Conservation (phyloP, 2,113 vertebrate species). For the Gopherus evgoodei region DNA sequence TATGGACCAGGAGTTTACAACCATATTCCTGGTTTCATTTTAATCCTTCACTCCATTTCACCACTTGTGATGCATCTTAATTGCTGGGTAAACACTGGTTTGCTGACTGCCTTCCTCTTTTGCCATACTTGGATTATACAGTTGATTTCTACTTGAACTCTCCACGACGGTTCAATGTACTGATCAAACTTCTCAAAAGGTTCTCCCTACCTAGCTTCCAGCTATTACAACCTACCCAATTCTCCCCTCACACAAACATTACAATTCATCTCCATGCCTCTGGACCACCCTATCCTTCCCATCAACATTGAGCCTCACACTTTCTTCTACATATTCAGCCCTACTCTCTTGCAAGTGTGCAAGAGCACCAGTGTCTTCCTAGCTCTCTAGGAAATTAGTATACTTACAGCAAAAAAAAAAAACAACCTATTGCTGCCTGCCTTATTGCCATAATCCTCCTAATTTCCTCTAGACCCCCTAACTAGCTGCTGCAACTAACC, state of each 20-base stretch:
- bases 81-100: background rate
- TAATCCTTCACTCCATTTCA: background rate
- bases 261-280: background rate
- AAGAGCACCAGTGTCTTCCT: background rate
- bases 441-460: background rate
- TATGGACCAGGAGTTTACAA: background rate
- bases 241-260: background rate
- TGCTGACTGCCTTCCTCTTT: background rate
- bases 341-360: background rate
- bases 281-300: background rate
- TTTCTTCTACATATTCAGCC: background rate
- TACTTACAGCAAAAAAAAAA: background rate
- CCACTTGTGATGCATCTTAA: background rate
- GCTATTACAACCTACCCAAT: background rate
- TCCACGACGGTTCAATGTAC: background rate
- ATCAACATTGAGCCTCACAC: background rate
- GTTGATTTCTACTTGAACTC: background rate
- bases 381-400: background rate
- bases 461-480: background rate
- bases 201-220: background rate
- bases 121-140: fast-evolving
- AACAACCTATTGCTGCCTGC: background rate
- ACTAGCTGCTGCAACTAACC: background rate
- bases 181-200: background rate
- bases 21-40: background rate